Evolutionary conservation across 2,113 vertebrate genomes (phyloP).

Genomic region (Ahaetulla prasina): DNA sequence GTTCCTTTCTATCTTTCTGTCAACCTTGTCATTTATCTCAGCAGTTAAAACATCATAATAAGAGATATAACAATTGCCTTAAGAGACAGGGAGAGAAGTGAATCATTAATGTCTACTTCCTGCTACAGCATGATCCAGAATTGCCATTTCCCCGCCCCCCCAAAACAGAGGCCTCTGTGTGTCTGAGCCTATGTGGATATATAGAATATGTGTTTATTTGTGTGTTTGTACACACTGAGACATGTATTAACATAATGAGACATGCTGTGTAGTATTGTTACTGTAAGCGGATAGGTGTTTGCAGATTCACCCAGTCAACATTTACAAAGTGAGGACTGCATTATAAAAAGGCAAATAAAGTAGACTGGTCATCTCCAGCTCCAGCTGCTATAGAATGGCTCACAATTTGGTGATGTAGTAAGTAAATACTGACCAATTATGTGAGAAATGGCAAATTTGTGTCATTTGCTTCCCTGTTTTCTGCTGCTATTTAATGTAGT

Average conservation of each 20-base stretch:
- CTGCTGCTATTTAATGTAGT: not conserved
- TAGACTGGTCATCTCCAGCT: no score
- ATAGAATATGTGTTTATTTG: not conserved
- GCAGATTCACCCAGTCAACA: not conserved
- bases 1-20: not conserved
- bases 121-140: not conserved
- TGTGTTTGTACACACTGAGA: not conserved
- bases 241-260: not conserved
- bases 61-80: conserved; percentile 11
- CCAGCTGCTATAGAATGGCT: not conserved
- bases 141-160: not conserved
- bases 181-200: not conserved
- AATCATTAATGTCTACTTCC: conserved; percentile 7
- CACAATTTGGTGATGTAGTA: not conserved
- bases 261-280: not conserved
- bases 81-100: not conserved
- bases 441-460: not conserved
- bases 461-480: not conserved
- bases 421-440: not conserved
- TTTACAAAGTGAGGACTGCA: not conserved
- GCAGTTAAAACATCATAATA: conserved; percentile 23
- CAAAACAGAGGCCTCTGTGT: not conserved
- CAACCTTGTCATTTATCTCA: conserved; percentile 16
- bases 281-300: not conserved
- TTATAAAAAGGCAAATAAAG: not conserved